Conservation (phyloP, 1,140 invertebrate genomes). For the Ylistrum balloti region DNA sequence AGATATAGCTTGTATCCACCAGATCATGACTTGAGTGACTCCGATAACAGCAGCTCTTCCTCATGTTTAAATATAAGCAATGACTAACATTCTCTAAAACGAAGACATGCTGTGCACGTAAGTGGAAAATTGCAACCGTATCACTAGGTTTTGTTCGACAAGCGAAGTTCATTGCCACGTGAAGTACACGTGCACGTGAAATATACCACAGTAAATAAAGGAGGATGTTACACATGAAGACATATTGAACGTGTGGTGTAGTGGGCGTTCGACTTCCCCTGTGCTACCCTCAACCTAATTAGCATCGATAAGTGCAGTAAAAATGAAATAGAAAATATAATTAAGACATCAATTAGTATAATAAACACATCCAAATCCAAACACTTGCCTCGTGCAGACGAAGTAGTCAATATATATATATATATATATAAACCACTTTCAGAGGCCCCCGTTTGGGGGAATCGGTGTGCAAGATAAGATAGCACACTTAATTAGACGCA, state of each 20-base stretch:
- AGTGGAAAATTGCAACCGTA: no score
- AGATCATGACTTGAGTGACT: background rate
- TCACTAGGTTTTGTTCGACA: background rate
- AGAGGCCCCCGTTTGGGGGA: background rate
- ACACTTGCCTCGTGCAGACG: background rate
- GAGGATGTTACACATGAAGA: background rate
- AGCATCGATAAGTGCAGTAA: background rate
- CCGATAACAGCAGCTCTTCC: background rate
- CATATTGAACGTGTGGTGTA: background rate
- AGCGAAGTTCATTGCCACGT: background rate
- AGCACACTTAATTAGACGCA: background rate
- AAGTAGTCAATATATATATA: background rate
- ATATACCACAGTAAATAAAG: background rate
- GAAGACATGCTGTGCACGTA: no score
- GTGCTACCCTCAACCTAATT: background rate
- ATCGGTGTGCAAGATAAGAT: background rate
- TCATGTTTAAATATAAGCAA: no score
- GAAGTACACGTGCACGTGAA: background rate
- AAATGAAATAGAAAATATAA: background rate
- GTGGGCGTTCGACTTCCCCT: background rate
- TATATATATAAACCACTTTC: background rate
- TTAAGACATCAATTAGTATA: background rate
- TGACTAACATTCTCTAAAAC: no score
- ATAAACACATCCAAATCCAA: background rate
- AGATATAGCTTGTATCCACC: background rate